A percentile compares a stretch with the other conserved stretches of the same genome.
Conservation (phyloP, 1,140 invertebrate genomes). For the Panonychus citri region DNA sequence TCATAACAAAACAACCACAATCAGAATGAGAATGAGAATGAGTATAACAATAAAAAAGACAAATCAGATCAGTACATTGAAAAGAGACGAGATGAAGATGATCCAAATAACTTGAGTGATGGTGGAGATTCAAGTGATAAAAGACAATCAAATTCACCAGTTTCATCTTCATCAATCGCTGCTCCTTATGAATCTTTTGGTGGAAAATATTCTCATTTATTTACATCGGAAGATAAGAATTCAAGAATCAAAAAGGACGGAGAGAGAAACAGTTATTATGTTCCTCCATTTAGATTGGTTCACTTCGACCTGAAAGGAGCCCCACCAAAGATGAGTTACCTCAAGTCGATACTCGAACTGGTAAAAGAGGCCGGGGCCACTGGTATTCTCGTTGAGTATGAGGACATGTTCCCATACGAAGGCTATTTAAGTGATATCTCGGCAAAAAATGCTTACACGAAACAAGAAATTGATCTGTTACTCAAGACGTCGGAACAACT, state of each 20-base stretch:
- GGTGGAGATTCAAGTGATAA: too few relatives aligned
- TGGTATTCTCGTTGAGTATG: constrained; percentile 75
- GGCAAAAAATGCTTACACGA: constrained; percentile 51
- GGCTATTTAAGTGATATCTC: constrained; percentile 39
- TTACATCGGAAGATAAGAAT: not conserved
- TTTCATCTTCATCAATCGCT: not conserved
- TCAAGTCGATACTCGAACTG: constrained; percentile 32
- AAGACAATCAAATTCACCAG: not conserved
- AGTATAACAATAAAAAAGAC: too few relatives aligned
- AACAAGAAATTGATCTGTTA: constrained; percentile 38
- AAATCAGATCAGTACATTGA: too few relatives aligned
- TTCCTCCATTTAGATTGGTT: constrained; percentile 27
- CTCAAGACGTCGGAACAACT: constrained; percentile 36
- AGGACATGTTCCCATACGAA: constrained; percentile 88
- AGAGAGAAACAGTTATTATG: not conserved
- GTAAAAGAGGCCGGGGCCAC: constrained; percentile 52
- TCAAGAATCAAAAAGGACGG: constrained; percentile 1
- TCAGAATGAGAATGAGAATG: not conserved
- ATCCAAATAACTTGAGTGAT: too few relatives aligned
- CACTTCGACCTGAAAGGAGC: constrained; percentile 53
- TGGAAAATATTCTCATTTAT: not conserved
- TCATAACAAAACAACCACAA: not conserved
- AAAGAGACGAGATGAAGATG: too few relatives aligned
- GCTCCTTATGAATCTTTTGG: too few relatives aligned
- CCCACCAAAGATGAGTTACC: constrained; percentile 38